These are phyloP conservation scores for Phrynocephalus guinanensis DNA, from an alignment of 2,797 vertebrate species.

Conservation along the genomic window DNA sequence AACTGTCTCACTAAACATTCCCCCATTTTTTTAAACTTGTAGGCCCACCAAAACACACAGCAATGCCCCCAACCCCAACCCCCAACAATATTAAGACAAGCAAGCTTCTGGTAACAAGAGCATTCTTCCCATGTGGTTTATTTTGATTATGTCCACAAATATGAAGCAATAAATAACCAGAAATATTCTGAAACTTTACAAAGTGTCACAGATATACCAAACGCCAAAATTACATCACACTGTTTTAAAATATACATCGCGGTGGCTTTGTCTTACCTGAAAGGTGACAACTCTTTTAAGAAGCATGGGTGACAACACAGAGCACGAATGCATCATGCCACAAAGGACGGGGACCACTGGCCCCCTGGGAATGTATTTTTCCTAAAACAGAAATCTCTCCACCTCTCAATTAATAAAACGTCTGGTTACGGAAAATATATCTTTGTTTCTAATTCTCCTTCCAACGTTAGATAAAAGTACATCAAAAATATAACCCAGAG, in stretches of 20 bases:
- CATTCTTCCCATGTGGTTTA: constrained; percentile 48
- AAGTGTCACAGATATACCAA: constrained; percentile 3
- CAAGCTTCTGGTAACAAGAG: background rate
- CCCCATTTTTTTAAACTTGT: no score
- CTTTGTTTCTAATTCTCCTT: background rate
- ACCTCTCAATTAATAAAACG: constrained; percentile 14
- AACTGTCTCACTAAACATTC: background rate
- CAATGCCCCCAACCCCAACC: no score
- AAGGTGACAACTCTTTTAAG: fast-evolving
- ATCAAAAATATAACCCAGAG: fast-evolving
- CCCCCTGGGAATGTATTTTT: background rate
- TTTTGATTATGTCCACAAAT: background rate
- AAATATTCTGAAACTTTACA: background rate
- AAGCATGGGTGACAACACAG: background rate
- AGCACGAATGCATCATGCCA: background rate
- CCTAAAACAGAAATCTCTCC: constrained; percentile 17
- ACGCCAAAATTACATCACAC: background rate
- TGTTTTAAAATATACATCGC: fast-evolving
- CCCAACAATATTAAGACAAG: background rate
- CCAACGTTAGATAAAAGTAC: background rate
- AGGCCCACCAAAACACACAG: no score
- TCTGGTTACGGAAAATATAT: constrained; percentile 12
- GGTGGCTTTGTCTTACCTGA: background rate
- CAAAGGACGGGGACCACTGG: fast-evolving
- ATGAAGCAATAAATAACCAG: constrained; percentile 4